These are phyloP conservation scores for Empis stercorea DNA, from an alignment of 2,888 invertebrate genomes.

Conservation along the genomic window DNA sequence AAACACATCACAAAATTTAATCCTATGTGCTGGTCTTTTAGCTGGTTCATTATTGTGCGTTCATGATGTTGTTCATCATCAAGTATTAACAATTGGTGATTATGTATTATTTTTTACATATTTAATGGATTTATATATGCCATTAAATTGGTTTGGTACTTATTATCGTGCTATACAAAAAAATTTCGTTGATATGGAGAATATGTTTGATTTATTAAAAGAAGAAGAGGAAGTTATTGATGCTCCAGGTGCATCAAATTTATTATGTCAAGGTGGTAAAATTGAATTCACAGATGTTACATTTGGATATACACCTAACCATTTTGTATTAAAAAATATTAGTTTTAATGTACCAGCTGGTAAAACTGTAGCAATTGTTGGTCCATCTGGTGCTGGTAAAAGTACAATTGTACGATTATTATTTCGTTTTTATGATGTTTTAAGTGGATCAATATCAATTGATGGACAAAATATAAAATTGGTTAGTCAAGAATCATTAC, in stretches of 20 bases:
- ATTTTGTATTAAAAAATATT: slow-evolving; percentile 59
- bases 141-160: slow-evolving; percentile 95
- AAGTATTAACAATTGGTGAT: slow-evolving; percentile 77
- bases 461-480: slow-evolving; percentile 82
- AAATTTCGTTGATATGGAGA: slow-evolving; percentile 98
- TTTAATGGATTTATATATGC: slow-evolving; percentile 86
- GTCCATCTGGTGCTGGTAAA: slow-evolving; percentile 86
- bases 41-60: slow-evolving; percentile 82
- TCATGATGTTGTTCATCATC: slow-evolving; percentile 60
- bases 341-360: slow-evolving; percentile 71
- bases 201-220: slow-evolving; percentile 91
- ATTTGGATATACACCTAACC: slow-evolving; percentile 77
- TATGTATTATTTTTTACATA: slow-evolving; percentile 94
- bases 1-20: slow-evolving; percentile 81
- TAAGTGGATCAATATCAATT: slow-evolving; percentile 71
- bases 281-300: slow-evolving; percentile 84
- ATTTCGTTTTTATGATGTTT: slow-evolving; percentile 93
- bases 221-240: slow-evolving; percentile 81
- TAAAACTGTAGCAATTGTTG: slow-evolving; percentile 75
- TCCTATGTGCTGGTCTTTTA: slow-evolving; percentile 74
- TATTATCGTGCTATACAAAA: slow-evolving; percentile 96
- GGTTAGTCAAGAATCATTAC: slow-evolving; percentile 71
- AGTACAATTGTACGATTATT: slow-evolving; percentile 89
- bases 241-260: slow-evolving; percentile 59
- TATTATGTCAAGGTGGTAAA: slow-evolving; percentile 47